phyloP scores from a whole-genome alignment of 1,140 invertebrate species.

The Orussus abietinus region DNA sequence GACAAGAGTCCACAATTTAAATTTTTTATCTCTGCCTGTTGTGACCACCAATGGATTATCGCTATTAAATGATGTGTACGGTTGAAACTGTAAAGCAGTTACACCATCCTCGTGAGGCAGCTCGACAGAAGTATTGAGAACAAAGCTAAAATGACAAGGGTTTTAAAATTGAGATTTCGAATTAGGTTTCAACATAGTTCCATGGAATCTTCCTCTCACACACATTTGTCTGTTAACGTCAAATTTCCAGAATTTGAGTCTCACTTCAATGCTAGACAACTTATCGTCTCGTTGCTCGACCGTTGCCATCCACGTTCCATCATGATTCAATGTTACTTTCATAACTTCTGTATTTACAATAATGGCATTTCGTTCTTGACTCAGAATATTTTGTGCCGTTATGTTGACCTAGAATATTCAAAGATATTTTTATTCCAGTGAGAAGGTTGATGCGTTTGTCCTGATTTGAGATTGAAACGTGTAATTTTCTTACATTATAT shows the following conservation, averaged over 20 bases:
- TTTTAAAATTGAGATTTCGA: neutral
- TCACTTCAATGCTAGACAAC: constrained; percentile 59
- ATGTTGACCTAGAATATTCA: constrained; percentile 65
- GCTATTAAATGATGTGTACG: constrained; percentile 42
- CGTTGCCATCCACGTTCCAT: constrained; percentile 76
- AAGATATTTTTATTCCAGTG: constrained; percentile 13
- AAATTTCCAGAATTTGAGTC: constrained; percentile 79
- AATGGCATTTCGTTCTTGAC: constrained; percentile 56
- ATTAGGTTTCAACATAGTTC: constrained; percentile 4
- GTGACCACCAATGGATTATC: constrained; percentile 58
- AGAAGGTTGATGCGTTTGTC: too few relatives aligned
- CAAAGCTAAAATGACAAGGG: constrained; percentile 55
- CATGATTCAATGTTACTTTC: constrained; percentile 61
- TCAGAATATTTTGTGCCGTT: constrained; percentile 68
- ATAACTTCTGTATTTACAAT: constrained; percentile 70
- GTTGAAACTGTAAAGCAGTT: constrained; percentile 62
- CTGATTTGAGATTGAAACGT: too few relatives aligned
- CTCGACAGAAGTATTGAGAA: constrained; percentile 70
- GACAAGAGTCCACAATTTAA: constrained; percentile 69
- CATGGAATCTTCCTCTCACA: too few relatives aligned
- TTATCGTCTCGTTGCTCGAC: constrained; percentile 64
- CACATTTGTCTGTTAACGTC: constrained; percentile 62
- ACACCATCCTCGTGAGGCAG: constrained; percentile 66
- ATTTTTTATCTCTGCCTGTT: constrained; percentile 65
- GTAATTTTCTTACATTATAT: constrained; percentile 65